Evolutionary conservation across 2,797 vertebrate genomes (phyloP).

Genomic region (Aeoliscus strigatus): DNA sequence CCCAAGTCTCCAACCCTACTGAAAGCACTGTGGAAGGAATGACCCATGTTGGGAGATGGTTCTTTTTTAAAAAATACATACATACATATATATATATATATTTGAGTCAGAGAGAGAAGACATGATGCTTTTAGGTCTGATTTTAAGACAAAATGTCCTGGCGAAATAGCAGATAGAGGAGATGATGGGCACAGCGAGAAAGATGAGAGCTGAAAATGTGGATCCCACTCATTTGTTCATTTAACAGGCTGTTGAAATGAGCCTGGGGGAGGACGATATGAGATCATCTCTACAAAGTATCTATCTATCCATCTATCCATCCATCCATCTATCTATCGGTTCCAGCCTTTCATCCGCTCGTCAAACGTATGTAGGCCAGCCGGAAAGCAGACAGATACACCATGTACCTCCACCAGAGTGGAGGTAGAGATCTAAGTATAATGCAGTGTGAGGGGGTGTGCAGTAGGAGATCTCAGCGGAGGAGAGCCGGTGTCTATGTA

Average conservation of each 20-base stretch:
- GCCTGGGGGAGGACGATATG: too few relatives aligned
- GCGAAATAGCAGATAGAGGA: too few relatives aligned
- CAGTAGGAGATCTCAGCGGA: slow-evolving; percentile 64
- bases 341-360: background rate
- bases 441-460: slow-evolving; percentile 68
- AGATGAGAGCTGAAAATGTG: slow-evolving; percentile 37
- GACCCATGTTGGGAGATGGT: slow-evolving; percentile 9
- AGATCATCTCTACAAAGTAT: slow-evolving; percentile 18
- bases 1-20: slow-evolving; percentile 36
- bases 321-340: slow-evolving; percentile 14
- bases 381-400: slow-evolving; percentile 62
- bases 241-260: too few relatives aligned
- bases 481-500: slow-evolving; percentile 44
- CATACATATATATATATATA: too few relatives aligned
- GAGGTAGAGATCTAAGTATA: slow-evolving; percentile 75
- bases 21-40: too few relatives aligned
- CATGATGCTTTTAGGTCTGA: slow-evolving; percentile 7
- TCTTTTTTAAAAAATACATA: too few relatives aligned
- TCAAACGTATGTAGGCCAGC: slow-evolving; percentile 63
- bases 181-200: background rate
- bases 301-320: slow-evolving; percentile 12
- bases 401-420: slow-evolving; percentile 65
- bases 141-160: too few relatives aligned
- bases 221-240: slow-evolving; percentile 51
- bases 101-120: slow-evolving; percentile 11